Percentiles rank a stretch among this genome's conserved stretches.
Evolutionary conservation across 2,888 invertebrate species (phyloP).

Genomic region (Pollenia griseotomentosa): DNA sequence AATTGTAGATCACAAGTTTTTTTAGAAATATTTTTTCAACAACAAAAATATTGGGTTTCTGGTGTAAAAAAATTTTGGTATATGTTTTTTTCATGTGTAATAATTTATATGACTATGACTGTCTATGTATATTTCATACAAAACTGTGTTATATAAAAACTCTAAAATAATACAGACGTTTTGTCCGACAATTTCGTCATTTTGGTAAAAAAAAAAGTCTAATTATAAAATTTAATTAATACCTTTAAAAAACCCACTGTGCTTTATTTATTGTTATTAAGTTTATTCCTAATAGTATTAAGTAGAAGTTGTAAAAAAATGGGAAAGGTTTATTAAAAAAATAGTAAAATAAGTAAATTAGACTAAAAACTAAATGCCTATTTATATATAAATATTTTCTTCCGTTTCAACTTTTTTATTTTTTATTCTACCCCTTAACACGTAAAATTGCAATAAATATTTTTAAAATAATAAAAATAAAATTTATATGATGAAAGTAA

Average conservation of each 20-base stretch:
- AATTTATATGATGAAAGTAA: conserved; percentile 2
- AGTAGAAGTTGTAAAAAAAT: neutral
- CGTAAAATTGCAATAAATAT: conserved; percentile 26
- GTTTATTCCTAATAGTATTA: neutral
- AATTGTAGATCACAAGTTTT: too few relatives aligned
- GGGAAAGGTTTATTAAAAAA: conserved; percentile 6
- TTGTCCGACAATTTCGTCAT: neutral
- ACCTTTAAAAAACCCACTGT: conserved; percentile 36
- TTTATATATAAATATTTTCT: neutral
- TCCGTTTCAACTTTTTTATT: neutral
- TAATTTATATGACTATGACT: too few relatives aligned
- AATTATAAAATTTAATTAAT: neutral
- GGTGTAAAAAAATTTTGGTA: too few relatives aligned
- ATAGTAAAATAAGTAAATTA: neutral
- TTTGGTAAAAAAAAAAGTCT: neutral
- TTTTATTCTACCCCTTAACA: conserved; percentile 10
- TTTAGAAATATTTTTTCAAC: too few relatives aligned
- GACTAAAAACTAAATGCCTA: conserved; percentile 22
- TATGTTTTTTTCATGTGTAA: too few relatives aligned
- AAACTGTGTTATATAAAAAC: too few relatives aligned
- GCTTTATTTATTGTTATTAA: conserved; percentile 1
- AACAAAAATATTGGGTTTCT: too few relatives aligned
- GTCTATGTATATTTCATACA: too few relatives aligned
- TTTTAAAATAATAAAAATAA: conserved; percentile 8
- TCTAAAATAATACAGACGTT: too few relatives aligned